Percentiles rank a stretch among this genome's conserved stretches.
phyloP scores from a whole-genome alignment of 2,113 vertebrate species.

The Origma solitaria region DNA sequence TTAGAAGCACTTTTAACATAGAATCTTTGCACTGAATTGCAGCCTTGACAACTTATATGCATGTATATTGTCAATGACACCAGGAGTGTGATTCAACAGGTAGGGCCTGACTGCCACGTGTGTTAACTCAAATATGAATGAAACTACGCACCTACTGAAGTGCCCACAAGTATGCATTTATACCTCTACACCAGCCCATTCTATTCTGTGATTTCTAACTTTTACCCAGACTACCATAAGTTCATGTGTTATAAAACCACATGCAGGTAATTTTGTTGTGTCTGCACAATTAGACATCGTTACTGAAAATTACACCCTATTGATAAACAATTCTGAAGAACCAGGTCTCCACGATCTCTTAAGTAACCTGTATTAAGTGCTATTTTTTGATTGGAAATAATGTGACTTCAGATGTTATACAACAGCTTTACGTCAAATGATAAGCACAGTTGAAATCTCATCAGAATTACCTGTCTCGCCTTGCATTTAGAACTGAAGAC shows the following conservation, averaged over 20 bases:
- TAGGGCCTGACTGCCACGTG: not conserved
- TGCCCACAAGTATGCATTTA: not conserved
- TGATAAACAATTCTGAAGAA: not conserved
- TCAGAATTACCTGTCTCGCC: slow-evolving; percentile 88
- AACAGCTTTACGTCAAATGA: not conserved
- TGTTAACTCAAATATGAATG: not conserved
- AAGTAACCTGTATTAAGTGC: not conserved
- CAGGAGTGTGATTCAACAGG: not conserved
- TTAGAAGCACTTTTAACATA: not conserved
- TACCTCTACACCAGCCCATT: not conserved
- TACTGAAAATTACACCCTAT: not conserved
- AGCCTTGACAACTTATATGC: not conserved
- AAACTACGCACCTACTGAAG: not conserved
- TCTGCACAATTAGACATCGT: not conserved
- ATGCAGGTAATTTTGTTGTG: not conserved
- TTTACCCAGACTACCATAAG: not conserved
- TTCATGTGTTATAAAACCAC: not conserved
- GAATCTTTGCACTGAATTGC: not conserved
- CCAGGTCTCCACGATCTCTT: not conserved
- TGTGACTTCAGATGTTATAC: not conserved
- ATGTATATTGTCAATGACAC: not conserved
- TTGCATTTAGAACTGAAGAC: slow-evolving; percentile 92
- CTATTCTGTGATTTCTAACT: not conserved
- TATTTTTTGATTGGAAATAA: not conserved
- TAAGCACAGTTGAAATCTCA: not conserved